Base-by-base conservation (phyloP, 2,797 vertebrate genomes). In the Kryptopterus vitreolus region DNA sequence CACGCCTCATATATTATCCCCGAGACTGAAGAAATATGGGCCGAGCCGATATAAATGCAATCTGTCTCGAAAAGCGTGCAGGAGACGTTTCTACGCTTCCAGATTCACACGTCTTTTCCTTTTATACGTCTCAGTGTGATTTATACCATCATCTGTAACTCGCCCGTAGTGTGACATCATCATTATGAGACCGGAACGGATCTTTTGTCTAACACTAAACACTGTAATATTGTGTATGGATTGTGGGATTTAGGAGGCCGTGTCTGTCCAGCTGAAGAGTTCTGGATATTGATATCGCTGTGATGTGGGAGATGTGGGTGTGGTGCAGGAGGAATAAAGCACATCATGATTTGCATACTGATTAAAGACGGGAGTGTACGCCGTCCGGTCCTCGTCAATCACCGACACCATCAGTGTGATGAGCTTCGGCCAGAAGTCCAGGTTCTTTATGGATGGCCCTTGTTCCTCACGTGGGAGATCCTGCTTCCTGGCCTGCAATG, bases 401-500 rank as follows among this genome's bases (percentile, higher is more conserved):
- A 99, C 96, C 29, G 97, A 98, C 83, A 99, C 93, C 96, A 99
- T 99, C 81, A 99, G 89, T 50, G 98, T 99, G 89, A 99, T 99
- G 86, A 99, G 93, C 74, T 99, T 98, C 57, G 96, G 95, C 98
- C 97, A 99, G 88, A 99, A 99, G 87, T 99, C 98, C 92, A 99
- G 90, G 88, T 98, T 99, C 91, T 98, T 97, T 86, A 95, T 96
- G 0, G 95, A 97, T 0, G 98, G 98, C 43, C 98, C 97, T 87
- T 99, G 97, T 52, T 99, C 97, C 85, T 99, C 98, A 57, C 96
- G 94, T 78, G 96, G 92, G 86, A 95, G 82, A 50, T 98, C 96
- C 88, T 95, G 96, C 87, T 97, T 98, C 85, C 95, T 97, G 85
- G 94, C 92, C 98, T 99, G 86, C 38, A 69, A 82, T 20, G 66